Evolutionary conservation across 2,797 vertebrate species (phyloP), one percentile per base, ranked within the genome.

Genomic region (Rhadinocentrus ornatus): DNA sequence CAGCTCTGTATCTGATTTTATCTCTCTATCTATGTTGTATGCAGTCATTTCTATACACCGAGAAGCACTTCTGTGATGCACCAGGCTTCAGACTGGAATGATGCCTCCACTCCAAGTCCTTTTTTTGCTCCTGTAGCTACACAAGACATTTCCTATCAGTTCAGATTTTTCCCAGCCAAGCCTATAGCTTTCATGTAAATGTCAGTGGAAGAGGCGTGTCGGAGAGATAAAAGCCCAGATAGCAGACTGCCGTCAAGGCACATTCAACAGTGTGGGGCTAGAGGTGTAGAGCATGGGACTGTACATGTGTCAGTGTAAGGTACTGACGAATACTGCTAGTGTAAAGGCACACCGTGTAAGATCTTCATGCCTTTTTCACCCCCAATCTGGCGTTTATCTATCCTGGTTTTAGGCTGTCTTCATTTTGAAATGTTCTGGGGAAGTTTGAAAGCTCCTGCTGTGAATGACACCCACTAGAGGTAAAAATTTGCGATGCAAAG

Each of bases 121-220:
- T 74, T 77, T 74, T 44, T 70, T 75, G 69, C 81, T 78, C 62
- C 73, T 39, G 75, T 73, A 65, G 76, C 80, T 73, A 57, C 50
- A 69, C 70, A 46, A 73, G 79, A 77, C 39, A 53, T 78, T 84
- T 70, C 60, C 82, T 86, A 90, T 90, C 89, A 52, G 74, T 39
- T 77, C 71, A 83, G 83, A 89, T 90, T 80, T 82, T 86, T 89
- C 84, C 74, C 78, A 82, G 78, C 70, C 71, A 53, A 75, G 78
- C 78, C 84, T 66, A 69, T 68, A 79, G 82, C 88, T 88, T 90
- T 90, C 86, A 92, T 92, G 86, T 90, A 88, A 90, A 91, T 89
- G 89, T 90, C 89, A 90, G 87, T 54, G 69, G 78, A 66, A 69
- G 70, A 87, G 86, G 81, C 83, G 54, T 81, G 83, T 88, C 83